A percentile compares a stretch with the other conserved stretches of the same genome.
Evolutionary conservation across 1,140 invertebrate species (phyloP).

Genomic region (Mactra quadrangularis): DNA sequence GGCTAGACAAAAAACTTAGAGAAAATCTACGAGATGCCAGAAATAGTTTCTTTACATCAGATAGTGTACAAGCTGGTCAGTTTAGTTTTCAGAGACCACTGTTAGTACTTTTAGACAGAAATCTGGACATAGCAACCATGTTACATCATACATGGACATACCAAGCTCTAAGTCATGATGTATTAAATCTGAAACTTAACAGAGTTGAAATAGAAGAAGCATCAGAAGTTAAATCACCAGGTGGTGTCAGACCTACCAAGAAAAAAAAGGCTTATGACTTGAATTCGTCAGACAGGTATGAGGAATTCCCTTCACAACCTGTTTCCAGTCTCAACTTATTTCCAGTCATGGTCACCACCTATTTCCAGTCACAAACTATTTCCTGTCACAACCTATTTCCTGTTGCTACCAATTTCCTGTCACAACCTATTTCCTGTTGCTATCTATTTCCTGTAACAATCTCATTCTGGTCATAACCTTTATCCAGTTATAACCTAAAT

Average conservation of each 20-base stretch:
- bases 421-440: too few species aligned
- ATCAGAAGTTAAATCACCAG: slow-evolving; percentile 78
- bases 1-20: slow-evolving; percentile 97
- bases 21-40: slow-evolving; percentile 98
- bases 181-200: slow-evolving; percentile 95
- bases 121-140: slow-evolving; percentile 98
- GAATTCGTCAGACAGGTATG: slow-evolving; percentile 90
- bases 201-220: slow-evolving; percentile 92
- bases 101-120: slow-evolving; percentile 96
- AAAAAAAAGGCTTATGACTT: slow-evolving; percentile 94
- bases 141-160: slow-evolving; percentile 99
- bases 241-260: slow-evolving; percentile 75
- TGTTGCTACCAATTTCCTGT: too few species aligned
- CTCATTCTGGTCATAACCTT: too few species aligned
- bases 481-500: too few species aligned
- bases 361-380: too few species aligned
- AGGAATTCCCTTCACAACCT: not conserved
- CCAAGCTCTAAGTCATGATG: slow-evolving; percentile 95
- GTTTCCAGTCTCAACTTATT: too few species aligned
- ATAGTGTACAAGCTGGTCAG: slow-evolving; percentile 88
- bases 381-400: too few species aligned
- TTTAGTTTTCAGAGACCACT: slow-evolving; percentile 96
- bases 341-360: too few species aligned
- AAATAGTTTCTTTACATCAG: slow-evolving; percentile 97
- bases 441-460: too few species aligned